Evolutionary conservation across 2,888 invertebrate genomes (phyloP), one percentile per base, ranked within the genome.

Genomic region (Epinotia bilunana): DNA sequence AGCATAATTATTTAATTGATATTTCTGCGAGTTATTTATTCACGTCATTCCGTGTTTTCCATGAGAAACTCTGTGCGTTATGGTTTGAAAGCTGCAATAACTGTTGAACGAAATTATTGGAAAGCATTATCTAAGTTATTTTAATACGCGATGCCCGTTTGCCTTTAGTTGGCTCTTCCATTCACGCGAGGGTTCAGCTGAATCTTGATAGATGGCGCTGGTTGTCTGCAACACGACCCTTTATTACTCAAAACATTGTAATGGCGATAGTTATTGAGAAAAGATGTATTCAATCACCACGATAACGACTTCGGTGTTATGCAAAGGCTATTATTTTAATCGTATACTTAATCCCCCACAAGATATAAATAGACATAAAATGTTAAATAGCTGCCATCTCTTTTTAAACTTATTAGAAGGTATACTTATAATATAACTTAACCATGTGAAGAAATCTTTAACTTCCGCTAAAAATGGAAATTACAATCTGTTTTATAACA

Each of bases 1-100:
- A 94, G 90, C 91, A 92, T 94, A 94, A 94, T 94, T 94, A 93
- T 94, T 94, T 95, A 94, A 95, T 95, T 94, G 94, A 94, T 94
- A 94, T 94, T 94, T 93, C 93, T 93, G 89, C 91, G 83, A 92
- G 94, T 94, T 94, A 94, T 94, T 94, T 94, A 93, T 94, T 92
- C 91, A 92, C 93, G 89, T 94, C 92, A 93, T 92, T 92, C 84
- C 85, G 84, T 88, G 88, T 88, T 90, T 89, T 87, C 88, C 90
- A 90, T 88, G 90, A 90, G 92, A 91, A 91, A 83, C 77, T 82
- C 85, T 82, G 91, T 91, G 91, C 88, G 82, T 87, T 92, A 92
- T 91, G 90, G 83, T 79, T 83, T 65, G 76, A 78, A 74, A 74
- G 79, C 76, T 61, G 68, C 61, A 62, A 67, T 67, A 72, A 65